phyloP scores from a whole-genome alignment of 2,113 vertebrate species.

The Lophius piscatorius region DNA sequence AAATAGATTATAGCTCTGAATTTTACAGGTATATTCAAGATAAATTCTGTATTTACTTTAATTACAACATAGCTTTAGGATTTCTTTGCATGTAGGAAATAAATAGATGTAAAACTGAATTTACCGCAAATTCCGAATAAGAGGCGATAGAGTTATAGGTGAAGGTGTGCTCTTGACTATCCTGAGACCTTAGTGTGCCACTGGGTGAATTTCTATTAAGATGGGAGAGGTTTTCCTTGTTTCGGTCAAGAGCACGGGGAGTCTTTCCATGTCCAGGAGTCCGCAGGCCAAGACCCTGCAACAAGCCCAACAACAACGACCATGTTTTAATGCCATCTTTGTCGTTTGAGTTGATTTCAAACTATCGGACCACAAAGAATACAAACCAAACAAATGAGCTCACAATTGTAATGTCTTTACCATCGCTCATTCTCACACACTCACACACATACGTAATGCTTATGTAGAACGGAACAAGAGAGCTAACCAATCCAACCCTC shows the following conservation, averaged over 20 bases:
- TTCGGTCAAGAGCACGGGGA: conserved; percentile 75
- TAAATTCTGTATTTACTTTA: no score
- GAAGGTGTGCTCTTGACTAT: conserved; percentile 85
- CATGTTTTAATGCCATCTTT: background rate
- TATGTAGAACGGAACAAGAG: no score
- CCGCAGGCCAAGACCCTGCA: conserved; percentile 63
- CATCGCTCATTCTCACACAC: no score
- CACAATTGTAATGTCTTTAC: no score
- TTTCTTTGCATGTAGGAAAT: no score
- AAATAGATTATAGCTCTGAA: no score
- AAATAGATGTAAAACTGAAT: conserved; percentile 71
- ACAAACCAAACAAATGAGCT: no score
- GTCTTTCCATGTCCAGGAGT: conserved; percentile 75
- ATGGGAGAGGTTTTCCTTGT: conserved; percentile 90
- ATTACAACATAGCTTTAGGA: no score
- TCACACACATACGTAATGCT: no score
- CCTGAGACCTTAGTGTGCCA: conserved; percentile 82
- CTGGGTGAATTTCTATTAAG: conserved; percentile 80
- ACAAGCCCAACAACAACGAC: conserved; percentile 23
- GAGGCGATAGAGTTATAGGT: conserved; percentile 90
- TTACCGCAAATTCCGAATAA: conserved; percentile 97
- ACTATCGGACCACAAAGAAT: background rate
- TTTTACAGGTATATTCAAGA: no score
- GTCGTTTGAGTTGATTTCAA: background rate
- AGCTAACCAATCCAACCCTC: no score